Percentiles rank a stretch among this genome's conserved stretches.
Conservation (phyloP, 1,140 invertebrate genomes). For the Mycetomoellerius zeteki region DNA sequence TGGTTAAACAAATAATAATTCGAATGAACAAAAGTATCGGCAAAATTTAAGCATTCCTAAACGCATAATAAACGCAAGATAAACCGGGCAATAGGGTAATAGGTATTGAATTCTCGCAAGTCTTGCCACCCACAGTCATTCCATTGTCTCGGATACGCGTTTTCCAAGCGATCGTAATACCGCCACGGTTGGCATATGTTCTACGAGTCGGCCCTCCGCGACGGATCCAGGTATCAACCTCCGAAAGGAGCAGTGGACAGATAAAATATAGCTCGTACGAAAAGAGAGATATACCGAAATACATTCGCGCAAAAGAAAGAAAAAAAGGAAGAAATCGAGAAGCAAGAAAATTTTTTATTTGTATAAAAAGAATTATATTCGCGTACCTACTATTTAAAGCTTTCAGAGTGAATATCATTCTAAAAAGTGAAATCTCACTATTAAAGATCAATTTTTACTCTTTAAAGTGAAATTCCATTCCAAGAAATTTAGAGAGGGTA, state of each 20-base stretch:
- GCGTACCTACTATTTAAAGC: background rate
- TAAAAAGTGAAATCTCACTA: too few relatives aligned
- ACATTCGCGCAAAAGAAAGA: background rate
- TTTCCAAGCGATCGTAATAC: constrained; percentile 13
- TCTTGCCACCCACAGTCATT: constrained; percentile 33
- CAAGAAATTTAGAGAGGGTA: too few relatives aligned
- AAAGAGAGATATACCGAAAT: constrained; percentile 10
- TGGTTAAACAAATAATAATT: background rate
- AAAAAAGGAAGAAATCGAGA: too few relatives aligned
- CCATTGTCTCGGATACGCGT: constrained; percentile 42
- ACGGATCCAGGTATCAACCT: constrained; percentile 10
- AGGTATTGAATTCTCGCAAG: constrained; percentile 50
- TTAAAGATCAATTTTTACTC: too few relatives aligned
- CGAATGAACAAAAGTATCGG: background rate
- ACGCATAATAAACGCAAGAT: background rate
- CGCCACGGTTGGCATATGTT: constrained; percentile 56
- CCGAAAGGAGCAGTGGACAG: constrained; percentile 29
- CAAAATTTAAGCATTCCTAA: constrained; percentile 28
- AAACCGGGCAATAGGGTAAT: background rate
- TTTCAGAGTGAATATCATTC: too few relatives aligned
- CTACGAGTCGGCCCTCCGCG: constrained; percentile 34
- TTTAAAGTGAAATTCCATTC: too few relatives aligned
- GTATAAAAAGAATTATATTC: background rate
- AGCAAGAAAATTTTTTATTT: constrained; percentile 28
- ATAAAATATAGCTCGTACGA: constrained; percentile 43